A percentile compares a stretch with the other conserved stretches of the same genome.
phyloP scores from a whole-genome alignment of 2,797 vertebrate genomes.

The Neoniphon sammara region DNA sequence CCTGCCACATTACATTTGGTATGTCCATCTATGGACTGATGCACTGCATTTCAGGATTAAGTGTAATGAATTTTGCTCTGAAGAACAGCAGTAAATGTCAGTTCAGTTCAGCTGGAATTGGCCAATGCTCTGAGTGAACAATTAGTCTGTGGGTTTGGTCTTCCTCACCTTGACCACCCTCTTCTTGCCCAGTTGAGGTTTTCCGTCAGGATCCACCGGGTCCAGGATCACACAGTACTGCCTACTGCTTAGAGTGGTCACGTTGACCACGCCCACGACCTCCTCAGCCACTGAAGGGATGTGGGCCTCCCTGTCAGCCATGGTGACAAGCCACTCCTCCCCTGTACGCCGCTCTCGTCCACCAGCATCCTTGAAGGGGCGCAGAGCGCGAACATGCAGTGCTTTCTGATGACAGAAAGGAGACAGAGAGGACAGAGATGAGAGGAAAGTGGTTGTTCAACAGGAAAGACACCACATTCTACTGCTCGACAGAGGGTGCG shows the following conservation, averaged over 20 bases:
- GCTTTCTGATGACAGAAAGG: constrained; percentile 82
- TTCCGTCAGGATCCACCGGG: constrained; percentile 86
- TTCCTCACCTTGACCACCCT: constrained; percentile 88
- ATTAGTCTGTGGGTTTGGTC: accelerated
- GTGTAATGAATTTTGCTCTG: too few relatives aligned
- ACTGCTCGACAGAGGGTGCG: neutral
- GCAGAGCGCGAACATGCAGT: constrained; percentile 87
- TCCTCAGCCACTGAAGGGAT: constrained; percentile 90
- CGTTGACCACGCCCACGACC: constrained; percentile 86
- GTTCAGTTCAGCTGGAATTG: too few relatives aligned
- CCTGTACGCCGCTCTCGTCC: constrained; percentile 84
- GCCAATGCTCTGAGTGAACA: too few relatives aligned
- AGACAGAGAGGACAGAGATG: neutral
- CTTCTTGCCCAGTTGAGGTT: constrained; percentile 92
- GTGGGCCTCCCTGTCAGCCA: constrained; percentile 87
- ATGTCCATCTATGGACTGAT: too few relatives aligned
- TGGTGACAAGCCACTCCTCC: constrained; percentile 92
- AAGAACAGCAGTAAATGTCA: too few relatives aligned
- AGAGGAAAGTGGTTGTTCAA: neutral
- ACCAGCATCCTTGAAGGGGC: constrained; percentile 83
- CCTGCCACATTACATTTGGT: too few relatives aligned
- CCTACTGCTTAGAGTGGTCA: constrained; percentile 87
- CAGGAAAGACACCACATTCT: neutral
- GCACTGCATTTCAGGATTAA: too few relatives aligned
- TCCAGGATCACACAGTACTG: constrained; percentile 92